phyloP scores from a whole-genome alignment of 2,113 vertebrate species.

The Passer montanus region DNA sequence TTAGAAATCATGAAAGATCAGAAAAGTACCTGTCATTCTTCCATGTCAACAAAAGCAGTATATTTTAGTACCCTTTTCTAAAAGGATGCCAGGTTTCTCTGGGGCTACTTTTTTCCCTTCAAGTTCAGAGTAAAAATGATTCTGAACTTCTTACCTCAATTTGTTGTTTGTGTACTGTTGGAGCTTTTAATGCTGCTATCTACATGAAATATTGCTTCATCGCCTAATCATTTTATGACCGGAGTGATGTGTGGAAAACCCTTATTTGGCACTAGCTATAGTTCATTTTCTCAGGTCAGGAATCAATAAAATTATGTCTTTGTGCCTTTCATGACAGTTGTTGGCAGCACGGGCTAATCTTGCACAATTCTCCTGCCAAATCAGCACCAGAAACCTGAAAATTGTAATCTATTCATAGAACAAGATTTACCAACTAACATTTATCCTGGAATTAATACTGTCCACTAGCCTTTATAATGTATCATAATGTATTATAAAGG shows the following conservation, averaged over 20 bases:
- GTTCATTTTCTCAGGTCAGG: background rate
- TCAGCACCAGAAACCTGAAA: background rate
- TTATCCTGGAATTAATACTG: background rate
- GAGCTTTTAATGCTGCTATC: background rate
- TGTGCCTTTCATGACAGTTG: background rate
- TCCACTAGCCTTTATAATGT: background rate
- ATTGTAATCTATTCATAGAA: background rate
- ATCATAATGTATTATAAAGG: background rate
- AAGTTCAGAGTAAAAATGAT: background rate
- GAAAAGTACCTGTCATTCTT: background rate
- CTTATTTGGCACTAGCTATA: background rate
- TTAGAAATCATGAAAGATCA: background rate
- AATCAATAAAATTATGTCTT: background rate
- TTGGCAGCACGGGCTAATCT: background rate
- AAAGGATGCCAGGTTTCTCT: background rate
- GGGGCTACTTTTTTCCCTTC: background rate
- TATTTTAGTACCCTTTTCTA: background rate
- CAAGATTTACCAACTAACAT: background rate
- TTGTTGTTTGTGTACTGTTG: background rate
- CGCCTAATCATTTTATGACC: conserved; percentile 3
- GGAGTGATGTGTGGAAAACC: background rate
- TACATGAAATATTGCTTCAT: background rate
- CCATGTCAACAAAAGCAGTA: background rate
- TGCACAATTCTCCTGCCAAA: background rate
- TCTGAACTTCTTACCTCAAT: background rate